Percentiles rank a stretch among this genome's conserved stretches.
Evolutionary conservation across 2,888 invertebrate species (phyloP).

Genomic region (Julus scandinavius): DNA sequence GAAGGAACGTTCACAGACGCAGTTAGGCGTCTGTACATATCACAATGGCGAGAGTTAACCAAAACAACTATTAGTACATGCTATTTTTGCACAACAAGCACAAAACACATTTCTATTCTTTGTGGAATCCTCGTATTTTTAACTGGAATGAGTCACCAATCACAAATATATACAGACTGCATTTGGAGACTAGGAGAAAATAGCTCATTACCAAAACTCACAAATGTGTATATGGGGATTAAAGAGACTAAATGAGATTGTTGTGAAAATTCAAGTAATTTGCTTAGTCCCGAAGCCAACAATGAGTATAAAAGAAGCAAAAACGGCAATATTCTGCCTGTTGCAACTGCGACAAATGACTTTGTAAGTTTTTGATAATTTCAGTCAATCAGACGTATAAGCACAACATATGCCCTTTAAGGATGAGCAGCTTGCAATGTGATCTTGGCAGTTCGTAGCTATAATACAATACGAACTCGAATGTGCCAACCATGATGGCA

Average conservation of each 20-base stretch:
- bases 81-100: not conserved
- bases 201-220: not conserved
- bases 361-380: not conserved
- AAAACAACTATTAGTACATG: not conserved
- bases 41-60: not conserved
- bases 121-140: not conserved
- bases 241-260: not conserved
- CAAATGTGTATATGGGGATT: not conserved
- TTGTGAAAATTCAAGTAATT: not conserved
- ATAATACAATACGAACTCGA: too few relatives aligned
- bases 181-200: not conserved
- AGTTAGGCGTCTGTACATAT: not conserved
- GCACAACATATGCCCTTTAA: not conserved
- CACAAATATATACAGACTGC: not conserved
- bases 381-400: not conserved
- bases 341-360: not conserved
- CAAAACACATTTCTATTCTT: too few relatives aligned
- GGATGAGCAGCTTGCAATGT: not conserved
- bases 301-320: not conserved
- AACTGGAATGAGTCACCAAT: constrained; percentile 12
- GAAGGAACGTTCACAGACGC: too few relatives aligned
- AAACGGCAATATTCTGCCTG: not conserved
- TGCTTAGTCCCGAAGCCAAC: not conserved
- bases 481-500: not conserved
- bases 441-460: not conserved